Conservation (phyloP, 2,113 vertebrate genomes). For the Zapornia atra region DNA sequence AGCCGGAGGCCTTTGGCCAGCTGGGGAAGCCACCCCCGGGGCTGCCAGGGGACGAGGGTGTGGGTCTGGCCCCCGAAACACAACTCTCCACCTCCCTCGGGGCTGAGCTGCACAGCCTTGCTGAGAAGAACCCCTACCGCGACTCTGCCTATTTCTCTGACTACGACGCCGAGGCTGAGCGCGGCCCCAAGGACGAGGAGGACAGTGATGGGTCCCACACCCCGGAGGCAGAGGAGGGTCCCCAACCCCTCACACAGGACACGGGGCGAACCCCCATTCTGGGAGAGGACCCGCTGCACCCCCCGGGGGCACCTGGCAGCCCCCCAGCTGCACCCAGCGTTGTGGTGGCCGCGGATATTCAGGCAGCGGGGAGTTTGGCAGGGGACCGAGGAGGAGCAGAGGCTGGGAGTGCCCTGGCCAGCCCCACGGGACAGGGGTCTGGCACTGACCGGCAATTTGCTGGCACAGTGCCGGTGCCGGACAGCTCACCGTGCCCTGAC, state of each 20-base stretch:
- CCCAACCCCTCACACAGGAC: not conserved
- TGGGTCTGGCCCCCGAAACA: slow-evolving; percentile 46
- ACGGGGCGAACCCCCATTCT: fast-evolving
- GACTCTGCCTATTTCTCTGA: slow-evolving; percentile 98
- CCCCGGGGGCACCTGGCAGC: not conserved
- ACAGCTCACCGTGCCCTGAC: not conserved
- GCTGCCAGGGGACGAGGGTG: slow-evolving; percentile 59
- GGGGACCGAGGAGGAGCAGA: not conserved
- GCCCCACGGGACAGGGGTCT: not conserved
- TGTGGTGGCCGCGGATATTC: fast-evolving
- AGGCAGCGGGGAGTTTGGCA: fast-evolving
- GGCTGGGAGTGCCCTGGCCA: not conserved
- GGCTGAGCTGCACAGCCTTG: slow-evolving; percentile 72
- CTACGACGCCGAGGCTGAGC: slow-evolving; percentile 84
- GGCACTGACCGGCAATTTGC: not conserved
- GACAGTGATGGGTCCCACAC: slow-evolving; percentile 64
- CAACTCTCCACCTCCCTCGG: slow-evolving; percentile 53
- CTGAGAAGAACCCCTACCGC: slow-evolving; percentile 86
- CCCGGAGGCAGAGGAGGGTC: not conserved
- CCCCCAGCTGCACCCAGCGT: not conserved
- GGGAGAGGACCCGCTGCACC: not conserved
- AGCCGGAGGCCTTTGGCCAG: slow-evolving; percentile 67
- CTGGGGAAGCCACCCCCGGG: slow-evolving; percentile 35
- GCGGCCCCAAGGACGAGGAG: slow-evolving; percentile 71
- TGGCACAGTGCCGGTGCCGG: not conserved